phyloP scores from a whole-genome alignment of 2,113 vertebrate genomes.

The Ptilonorhynchus violaceus region DNA sequence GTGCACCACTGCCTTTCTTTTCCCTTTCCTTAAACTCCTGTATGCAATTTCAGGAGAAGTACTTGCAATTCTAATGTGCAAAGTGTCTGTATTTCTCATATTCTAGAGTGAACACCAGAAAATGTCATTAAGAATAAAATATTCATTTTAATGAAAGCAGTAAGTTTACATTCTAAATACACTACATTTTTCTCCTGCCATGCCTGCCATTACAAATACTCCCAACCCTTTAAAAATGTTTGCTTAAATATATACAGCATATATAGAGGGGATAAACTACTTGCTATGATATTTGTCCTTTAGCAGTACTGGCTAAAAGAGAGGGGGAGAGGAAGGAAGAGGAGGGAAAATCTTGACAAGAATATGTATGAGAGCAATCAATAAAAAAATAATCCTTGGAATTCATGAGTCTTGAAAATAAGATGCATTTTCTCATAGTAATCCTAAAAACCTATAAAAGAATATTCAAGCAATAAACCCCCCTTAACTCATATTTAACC shows the following conservation, averaged over 20 bases:
- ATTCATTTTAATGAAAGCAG: neutral
- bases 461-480: conserved; percentile 48
- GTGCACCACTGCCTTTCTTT: neutral
- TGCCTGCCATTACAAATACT: neutral
- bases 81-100: neutral
- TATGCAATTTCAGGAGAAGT: neutral
- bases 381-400: conserved; percentile 55
- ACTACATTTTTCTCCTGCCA: neutral
- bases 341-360: conserved; percentile 37
- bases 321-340: neutral
- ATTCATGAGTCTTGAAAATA: conserved; percentile 60
- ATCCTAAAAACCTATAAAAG: conserved; percentile 56
- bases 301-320: neutral
- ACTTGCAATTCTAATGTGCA: neutral
- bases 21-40: neutral
- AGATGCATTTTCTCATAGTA: conserved; percentile 44
- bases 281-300: conserved; percentile 20
- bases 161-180: conserved; percentile 2
- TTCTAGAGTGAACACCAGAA: neutral
- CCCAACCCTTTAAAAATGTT: neutral
- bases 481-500: conserved; percentile 63
- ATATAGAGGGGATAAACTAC: neutral
- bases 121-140: conserved; percentile 18
- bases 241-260: neutral
- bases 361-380: conserved; percentile 55